Base-by-base conservation (phyloP, 2,113 vertebrate species). In the Epinephelus moara region DNA sequence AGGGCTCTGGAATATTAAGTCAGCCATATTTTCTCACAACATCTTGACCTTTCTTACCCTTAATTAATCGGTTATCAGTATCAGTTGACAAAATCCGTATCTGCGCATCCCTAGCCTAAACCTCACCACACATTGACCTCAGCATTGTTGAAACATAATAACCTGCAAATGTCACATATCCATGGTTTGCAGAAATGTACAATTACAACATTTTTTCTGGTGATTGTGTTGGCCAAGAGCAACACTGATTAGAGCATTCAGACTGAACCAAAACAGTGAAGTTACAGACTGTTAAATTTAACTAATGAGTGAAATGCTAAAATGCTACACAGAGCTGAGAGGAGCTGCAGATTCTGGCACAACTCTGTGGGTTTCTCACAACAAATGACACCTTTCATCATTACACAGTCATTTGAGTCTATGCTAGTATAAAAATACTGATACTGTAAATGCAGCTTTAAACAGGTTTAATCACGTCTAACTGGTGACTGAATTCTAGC, bases 371-470 rank as follows among this genome's bases (percentile, higher is more conserved):
- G 33, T 37, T 37, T 37, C 33, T 37, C 33, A 37, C 33, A 37
- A 37, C 33, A 37, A 37, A 37, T 37, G 33, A 49, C 47, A 49
- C 47, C 2, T 40, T n/a, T 56, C 6, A 37, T n/a, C 17, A 56
- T 70, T 27, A 56, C 2, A 23, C 30, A 33, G 42, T 74, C 7
- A 50, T 62, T 52, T 37, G 14, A 75, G 21, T 40, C 49, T 23
- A 52, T 63, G n/a, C 18, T 25, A 23, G 30, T 62, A 19, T 47
- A 14, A 72, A 74, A 60, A 61, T 57, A 64, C 33, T 11, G 11
- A 56, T 57, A 37, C 33, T 37, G 33, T 37, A 40, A 6, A 42
- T 61, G 18, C 19, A 53, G n/a, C 27, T 86, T 78, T 17, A 47
- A 66, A 42, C 6, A 23, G 1, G 11, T 60, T 56, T 14, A 59